These are phyloP conservation scores for Cathartes aura DNA, from an alignment of 2,113 vertebrate genomes.

Conservation along the genomic window DNA sequence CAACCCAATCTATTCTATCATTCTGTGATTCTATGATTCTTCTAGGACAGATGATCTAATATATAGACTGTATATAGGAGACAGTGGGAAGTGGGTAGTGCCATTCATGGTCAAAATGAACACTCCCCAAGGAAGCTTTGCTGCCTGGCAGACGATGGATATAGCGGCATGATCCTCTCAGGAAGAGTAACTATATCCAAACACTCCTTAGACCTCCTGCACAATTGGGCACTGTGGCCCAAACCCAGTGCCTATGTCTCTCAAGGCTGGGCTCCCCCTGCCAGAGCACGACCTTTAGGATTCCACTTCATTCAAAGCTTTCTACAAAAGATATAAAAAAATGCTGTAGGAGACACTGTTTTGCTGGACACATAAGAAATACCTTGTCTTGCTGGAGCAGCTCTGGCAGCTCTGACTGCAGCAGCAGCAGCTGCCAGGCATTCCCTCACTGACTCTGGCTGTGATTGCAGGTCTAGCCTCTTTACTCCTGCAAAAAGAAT, in stretches of 20 bases:
- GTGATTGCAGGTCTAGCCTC: background rate
- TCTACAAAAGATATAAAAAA: background rate
- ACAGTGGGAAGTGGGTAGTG: background rate
- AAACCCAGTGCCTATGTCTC: background rate
- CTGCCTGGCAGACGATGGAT: background rate
- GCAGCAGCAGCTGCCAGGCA: background rate
- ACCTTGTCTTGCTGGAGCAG: background rate
- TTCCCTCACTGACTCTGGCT: background rate
- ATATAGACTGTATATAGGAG: no score
- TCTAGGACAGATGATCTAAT: background rate
- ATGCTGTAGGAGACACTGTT: background rate
- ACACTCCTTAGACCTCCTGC: background rate
- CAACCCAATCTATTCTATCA: background rate
- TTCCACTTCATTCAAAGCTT: background rate
- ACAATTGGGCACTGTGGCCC: background rate
- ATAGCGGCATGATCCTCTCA: background rate
- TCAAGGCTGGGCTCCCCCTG: background rate
- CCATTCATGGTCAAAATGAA: background rate
- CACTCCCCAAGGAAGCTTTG: background rate
- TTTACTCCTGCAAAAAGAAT: background rate
- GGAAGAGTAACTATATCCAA: background rate
- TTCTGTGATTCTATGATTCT: background rate
- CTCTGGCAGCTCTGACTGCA: background rate
- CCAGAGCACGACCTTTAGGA: background rate
- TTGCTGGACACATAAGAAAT: accelerated